phyloP scores from a whole-genome alignment of 2,888 invertebrate genomes.

The Macrophya alboannulata region DNA sequence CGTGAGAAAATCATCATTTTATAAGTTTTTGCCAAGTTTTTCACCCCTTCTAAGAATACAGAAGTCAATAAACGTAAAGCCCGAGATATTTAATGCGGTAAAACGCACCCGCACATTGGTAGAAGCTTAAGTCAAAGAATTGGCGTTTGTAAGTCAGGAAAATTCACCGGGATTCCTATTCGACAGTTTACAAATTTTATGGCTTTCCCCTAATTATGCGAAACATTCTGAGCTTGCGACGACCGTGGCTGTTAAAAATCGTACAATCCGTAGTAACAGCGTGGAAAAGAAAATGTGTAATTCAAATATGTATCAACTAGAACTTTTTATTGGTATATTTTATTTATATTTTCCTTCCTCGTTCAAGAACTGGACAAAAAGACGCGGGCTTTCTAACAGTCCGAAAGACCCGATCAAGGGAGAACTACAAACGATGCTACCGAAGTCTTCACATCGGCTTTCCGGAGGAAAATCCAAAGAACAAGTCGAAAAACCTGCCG shows the following conservation, averaged over 20 bases:
- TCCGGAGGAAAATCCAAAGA: conserved; percentile 61
- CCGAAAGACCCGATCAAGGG: conserved; percentile 76
- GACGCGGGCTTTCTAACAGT: conserved; percentile 62
- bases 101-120: neutral
- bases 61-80: neutral
- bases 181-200: neutral
- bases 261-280: neutral
- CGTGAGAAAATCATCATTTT: neutral
- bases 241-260: neutral
- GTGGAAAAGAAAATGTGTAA: neutral
- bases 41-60: neutral
- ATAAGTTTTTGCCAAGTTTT: neutral
- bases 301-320: neutral
- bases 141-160: neutral
- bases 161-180: neutral
- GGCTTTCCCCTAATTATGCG: conserved; percentile 1
- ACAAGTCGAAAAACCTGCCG: conserved; percentile 75
- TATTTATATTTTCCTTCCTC: neutral
- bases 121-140: neutral
- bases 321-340: no score
- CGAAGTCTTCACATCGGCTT: conserved; percentile 69
- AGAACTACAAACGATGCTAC: conserved; percentile 84
- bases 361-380: conserved; percentile 80
- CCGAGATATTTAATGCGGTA: neutral
- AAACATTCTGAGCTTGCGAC: neutral